phyloP scores from a whole-genome alignment of 2,888 invertebrate genomes.

The Agonopterix arenella region DNA sequence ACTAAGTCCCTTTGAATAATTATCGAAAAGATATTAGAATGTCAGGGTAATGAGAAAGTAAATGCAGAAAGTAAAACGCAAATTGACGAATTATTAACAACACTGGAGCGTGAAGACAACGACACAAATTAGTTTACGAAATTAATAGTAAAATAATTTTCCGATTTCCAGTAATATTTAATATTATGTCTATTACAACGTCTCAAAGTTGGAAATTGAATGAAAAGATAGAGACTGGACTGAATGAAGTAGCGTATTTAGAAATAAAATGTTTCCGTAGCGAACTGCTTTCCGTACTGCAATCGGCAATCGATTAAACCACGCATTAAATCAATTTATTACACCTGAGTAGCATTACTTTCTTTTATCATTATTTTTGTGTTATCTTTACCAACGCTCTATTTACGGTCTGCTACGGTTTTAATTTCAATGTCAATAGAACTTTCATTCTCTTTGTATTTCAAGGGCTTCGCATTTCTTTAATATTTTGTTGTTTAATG shows the following conservation, averaged over 20 bases:
- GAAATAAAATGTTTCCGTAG: constrained; percentile 30
- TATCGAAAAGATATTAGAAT: neutral
- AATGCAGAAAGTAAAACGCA: constrained; percentile 5
- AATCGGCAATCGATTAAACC: constrained; percentile 36
- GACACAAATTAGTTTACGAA: constrained; percentile 3
- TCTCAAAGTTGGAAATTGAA: neutral
- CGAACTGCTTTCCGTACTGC: constrained; percentile 38
- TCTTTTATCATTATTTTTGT: constrained; percentile 31
- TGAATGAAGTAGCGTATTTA: constrained; percentile 7
- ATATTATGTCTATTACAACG: neutral
- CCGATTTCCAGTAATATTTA: neutral
- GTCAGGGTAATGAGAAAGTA: constrained; percentile 14
- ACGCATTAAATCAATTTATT: constrained; percentile 47
- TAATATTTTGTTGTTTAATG: constrained; percentile 3
- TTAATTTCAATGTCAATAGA: constrained; percentile 9
- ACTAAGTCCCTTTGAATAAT: too few species aligned
- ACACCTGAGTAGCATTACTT: constrained; percentile 29
- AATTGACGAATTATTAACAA: constrained; percentile 2
- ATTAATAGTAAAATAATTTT: constrained; percentile 1
- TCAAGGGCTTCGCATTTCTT: constrained; percentile 13
- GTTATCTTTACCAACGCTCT: constrained; percentile 35
- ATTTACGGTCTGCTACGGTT: constrained; percentile 36
- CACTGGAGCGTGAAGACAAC: constrained; percentile 6
- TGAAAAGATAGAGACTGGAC: neutral
- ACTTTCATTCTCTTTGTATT: constrained; percentile 6